Evolutionary conservation across 1,140 invertebrate species (phyloP), one percentile per base, ranked within the genome.

Genomic region (Pseudachorutes palmiensis): DNA sequence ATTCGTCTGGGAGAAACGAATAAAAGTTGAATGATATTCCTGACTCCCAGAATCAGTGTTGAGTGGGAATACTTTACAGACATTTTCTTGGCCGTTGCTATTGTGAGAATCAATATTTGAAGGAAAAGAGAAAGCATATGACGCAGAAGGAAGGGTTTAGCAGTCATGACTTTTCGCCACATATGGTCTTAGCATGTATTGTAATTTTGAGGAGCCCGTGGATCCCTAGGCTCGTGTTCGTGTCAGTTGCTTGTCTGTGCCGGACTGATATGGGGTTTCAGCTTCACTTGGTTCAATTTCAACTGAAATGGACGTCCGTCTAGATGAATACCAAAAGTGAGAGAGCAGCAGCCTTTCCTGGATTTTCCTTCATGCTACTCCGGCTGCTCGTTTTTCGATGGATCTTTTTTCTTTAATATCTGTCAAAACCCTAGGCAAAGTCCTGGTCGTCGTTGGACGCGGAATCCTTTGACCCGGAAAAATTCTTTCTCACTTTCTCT

Each of bases 231-330:
- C 24, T 55, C 5, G 12, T 26, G 14, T 14, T 55, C 51, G 24
- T 55, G 51, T 55, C 51, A 24, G 51, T 26, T 24, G 3, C 51
- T 55, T 55, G 51, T 55, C 51, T 55, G 51, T 55, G 12, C 51
- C 24, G 51, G 51, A 55, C 51, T 55, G 51, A 55, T 55, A 55
- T 26, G 14, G 24, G 5, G 51, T 26, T 55, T 41, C 36, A 19
- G 24, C 24, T 55, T 24, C 51, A 19, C 12, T 55, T 55, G 51
- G 14, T 55, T 55, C 51, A 55, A 55, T 55, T 55, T 55, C 51
- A 55, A 12, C 9, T 14, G 12, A 26, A 55, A 55, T 24, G 12
- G 5, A 41, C 5, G 36, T 41, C 36, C 36, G 19, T 12, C 14
- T 5, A 24, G 51, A 24, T 55, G 51, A 55, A 55, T 16, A 55